phyloP scores from a whole-genome alignment of 2,888 invertebrate species.

The Ditula angustiorana region DNA sequence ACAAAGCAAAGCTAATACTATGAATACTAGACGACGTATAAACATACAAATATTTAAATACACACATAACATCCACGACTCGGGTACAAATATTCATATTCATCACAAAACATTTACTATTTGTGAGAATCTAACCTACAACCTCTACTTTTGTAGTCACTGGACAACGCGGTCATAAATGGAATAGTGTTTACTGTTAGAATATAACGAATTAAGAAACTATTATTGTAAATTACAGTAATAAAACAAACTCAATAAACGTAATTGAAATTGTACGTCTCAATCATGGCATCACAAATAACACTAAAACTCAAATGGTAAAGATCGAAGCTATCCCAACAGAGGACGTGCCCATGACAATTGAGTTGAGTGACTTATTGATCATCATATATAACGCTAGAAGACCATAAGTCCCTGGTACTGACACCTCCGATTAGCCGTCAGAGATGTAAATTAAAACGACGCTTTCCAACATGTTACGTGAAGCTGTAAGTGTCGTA shows the following conservation, averaged over 20 bases:
- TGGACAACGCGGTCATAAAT: no score
- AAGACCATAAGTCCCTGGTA: background rate
- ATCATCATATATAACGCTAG: background rate
- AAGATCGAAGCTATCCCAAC: background rate
- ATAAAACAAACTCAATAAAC: background rate
- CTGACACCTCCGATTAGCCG: slow-evolving; percentile 9
- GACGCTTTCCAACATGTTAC: slow-evolving; percentile 3
- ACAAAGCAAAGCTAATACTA: no score
- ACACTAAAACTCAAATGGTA: background rate
- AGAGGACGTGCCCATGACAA: background rate
- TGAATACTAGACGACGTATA: no score
- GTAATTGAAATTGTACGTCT: background rate
- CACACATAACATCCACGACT: no score
- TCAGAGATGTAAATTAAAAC: background rate
- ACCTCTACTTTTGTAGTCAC: no score
- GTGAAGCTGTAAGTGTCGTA: slow-evolving; percentile 3
- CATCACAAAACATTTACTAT: no score
- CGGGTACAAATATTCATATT: no score
- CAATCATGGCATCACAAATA: background rate
- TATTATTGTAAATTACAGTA: no score
- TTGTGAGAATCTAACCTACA: no score
- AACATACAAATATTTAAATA: no score
- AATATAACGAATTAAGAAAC: no score
- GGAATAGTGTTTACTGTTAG: no score
- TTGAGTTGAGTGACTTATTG: background rate